These are phyloP conservation scores for Carassius gibelio DNA, from an alignment of 2,113 vertebrate genomes.

Conservation along the genomic window DNA sequence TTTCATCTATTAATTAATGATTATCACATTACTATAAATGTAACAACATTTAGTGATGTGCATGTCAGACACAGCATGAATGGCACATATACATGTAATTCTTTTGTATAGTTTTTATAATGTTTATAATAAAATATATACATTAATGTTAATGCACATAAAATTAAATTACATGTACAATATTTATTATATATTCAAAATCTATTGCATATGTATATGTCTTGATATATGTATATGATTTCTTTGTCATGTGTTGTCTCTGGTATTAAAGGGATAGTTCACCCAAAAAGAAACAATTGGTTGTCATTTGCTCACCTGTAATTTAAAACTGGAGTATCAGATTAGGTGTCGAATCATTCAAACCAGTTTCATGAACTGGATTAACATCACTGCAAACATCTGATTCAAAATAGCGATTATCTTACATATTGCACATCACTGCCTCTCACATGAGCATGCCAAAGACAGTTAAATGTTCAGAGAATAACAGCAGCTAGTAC, in stretches of 20 bases:
- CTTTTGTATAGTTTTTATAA: too few relatives aligned
- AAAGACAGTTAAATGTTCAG: neutral
- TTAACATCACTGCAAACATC: neutral
- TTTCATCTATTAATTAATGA: neutral
- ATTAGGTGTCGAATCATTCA: neutral
- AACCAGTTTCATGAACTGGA: neutral
- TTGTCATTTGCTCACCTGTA: too few relatives aligned
- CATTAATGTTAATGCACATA: too few relatives aligned
- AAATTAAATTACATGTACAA: too few relatives aligned
- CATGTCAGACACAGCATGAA: neutral
- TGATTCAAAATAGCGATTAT: neutral
- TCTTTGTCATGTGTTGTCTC: too few relatives aligned
- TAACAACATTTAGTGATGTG: neutral
- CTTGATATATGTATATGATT: too few relatives aligned
- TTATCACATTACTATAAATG: neutral
- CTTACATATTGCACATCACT: neutral
- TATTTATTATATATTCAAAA: too few relatives aligned
- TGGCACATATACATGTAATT: too few relatives aligned
- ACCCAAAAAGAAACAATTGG: too few relatives aligned
- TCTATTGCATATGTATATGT: too few relatives aligned
- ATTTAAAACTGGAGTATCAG: neutral
- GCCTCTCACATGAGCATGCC: neutral
- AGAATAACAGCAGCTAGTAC: neutral
- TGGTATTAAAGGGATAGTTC: too few relatives aligned
- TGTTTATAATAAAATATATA: too few relatives aligned